phyloP scores from a whole-genome alignment of 2,113 vertebrate genomes.

The Tautogolabrus adspersus region DNA sequence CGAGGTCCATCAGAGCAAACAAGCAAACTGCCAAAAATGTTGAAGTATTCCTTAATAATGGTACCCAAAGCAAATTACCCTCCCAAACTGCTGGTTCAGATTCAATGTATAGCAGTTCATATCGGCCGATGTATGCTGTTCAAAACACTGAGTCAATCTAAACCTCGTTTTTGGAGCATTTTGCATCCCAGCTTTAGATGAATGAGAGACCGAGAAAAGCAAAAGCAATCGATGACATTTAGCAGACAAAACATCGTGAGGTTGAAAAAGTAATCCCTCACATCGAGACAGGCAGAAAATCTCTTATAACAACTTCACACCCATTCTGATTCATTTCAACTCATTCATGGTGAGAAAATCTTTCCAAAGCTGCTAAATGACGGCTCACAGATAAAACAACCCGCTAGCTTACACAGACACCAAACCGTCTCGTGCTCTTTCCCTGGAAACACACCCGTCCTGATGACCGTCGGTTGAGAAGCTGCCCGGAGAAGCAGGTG shows the following conservation, averaged over 20 bases:
- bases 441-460: neutral
- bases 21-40: slow-evolving; percentile 16
- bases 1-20: slow-evolving; percentile 8
- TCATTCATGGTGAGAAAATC: neutral
- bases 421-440: slow-evolving; percentile 7
- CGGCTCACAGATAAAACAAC: neutral
- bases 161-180: neutral
- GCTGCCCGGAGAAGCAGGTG: slow-evolving; percentile 67
- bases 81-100: neutral
- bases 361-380: neutral
- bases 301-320: neutral
- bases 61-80: neutral
- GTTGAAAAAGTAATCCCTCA: too few relatives aligned
- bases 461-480: slow-evolving; percentile 20
- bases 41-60: neutral
- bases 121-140: neutral
- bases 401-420: neutral
- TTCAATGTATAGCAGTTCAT: neutral
- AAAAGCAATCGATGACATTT: neutral
- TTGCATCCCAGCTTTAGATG: neutral
- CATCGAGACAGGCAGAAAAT: neutral
- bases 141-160: neutral
- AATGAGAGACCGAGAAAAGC: neutral
- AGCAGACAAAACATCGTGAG: neutral
- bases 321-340: neutral